Evolutionary conservation across 2,113 vertebrate species (phyloP).

Genomic region (Bos javanicus): DNA sequence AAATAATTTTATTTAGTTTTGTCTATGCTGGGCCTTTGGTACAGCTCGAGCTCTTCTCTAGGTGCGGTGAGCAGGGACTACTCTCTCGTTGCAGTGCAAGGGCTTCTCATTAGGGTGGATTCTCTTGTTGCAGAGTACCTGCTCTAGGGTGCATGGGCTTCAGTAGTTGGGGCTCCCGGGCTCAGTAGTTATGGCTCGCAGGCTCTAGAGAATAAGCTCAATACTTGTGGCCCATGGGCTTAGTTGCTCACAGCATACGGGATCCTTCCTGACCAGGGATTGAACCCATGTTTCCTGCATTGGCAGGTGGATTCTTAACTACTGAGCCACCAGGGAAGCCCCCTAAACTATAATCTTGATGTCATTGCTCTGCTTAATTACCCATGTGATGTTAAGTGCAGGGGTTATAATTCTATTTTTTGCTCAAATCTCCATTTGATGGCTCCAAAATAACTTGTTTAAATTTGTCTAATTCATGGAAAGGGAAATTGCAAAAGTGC

Average conservation of each 20-base stretch:
- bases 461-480: background rate
- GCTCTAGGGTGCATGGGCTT: background rate
- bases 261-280: background rate
- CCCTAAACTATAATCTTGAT: background rate
- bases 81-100: background rate
- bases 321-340: background rate
- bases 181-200: background rate
- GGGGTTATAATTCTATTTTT: background rate
- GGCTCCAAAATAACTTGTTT: constrained; percentile 8
- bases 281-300: background rate
- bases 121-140: background rate
- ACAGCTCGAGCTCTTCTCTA: background rate
- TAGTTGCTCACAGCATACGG: background rate
- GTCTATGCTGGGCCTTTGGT: background rate
- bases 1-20: background rate
- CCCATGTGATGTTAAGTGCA: background rate
- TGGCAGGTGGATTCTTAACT: background rate
- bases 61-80: background rate
- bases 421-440: background rate
- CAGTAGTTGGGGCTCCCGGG: background rate
- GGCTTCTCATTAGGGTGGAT: background rate
- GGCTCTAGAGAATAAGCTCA: background rate
- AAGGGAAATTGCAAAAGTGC: background rate
- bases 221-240: background rate
- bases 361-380: background rate